Base-by-base conservation (phyloP, 2,797 vertebrate genomes). In the Chaetophractus vellerosus region DNA sequence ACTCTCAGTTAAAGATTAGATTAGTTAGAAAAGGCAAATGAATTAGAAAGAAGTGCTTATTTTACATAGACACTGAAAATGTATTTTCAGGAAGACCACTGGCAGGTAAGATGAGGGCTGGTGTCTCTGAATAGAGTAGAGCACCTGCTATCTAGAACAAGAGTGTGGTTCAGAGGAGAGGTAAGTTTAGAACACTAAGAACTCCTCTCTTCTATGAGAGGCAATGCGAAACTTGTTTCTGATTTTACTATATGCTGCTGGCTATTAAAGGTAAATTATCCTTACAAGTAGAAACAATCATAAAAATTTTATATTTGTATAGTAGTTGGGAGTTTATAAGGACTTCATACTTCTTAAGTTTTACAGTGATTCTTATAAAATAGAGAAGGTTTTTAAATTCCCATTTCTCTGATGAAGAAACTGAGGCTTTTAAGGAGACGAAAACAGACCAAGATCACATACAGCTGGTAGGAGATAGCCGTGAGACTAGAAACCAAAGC, bases 181-280 rank as follows among this genome's bases (percentile, higher is more conserved):
- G 9, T n/a, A 66, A 48, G 24, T 75, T 93, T 82, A 68, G 48
- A 59, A 82, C 9, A 36, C 23, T 28, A 88, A 92, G 33, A 90
- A 72, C n/a, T 90, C 71, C 24, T 92, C 19, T 95, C 83, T 93
- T 75, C 10, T 75, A 48, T 90, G 66, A 93, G 16, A 72, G n/a
- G 12, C 8, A 86, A 93, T 69, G 31, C 33, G 82, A 76, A 95
- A 63, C 41, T 63, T 55, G 87, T 63, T 63, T 82, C 61, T 82
- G 31, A 93, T 64, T 82, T 89, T 82, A 75, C 31, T 55, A 45
- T 57, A 88, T 63, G 82, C 45, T 63, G 33, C 48, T 71, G 31
- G 61, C 18, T 71, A 81, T 63, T 63, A 78, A 64, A 83, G n/a
- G 28, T 75, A 75, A 90, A 78, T 79, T 72, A 90, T 52, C 36